phyloP scores from a whole-genome alignment of 2,113 vertebrate species.

The Paracanthobrama guichenoti region DNA sequence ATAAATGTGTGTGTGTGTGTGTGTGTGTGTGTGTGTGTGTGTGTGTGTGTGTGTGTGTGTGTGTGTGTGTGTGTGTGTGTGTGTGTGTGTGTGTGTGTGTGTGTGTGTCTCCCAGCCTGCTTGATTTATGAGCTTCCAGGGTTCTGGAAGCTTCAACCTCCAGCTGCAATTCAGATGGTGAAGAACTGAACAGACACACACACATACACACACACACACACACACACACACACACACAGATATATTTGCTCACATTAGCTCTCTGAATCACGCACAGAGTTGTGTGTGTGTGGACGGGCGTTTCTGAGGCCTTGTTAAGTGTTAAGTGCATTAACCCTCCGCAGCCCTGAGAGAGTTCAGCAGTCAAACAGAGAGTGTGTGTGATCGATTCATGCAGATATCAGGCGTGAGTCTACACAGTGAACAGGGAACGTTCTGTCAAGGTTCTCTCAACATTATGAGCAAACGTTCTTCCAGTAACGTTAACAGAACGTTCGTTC shows the following conservation, averaged over 20 bases:
- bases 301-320: background rate
- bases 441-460: too few species aligned
- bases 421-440: too few species aligned
- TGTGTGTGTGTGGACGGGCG: background rate
- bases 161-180: constrained; percentile 21
- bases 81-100: background rate
- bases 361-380: background rate
- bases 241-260: background rate
- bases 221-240: background rate
- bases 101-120: background rate
- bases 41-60: background rate
- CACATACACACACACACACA: background rate
- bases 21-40: background rate
- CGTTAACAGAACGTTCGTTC: too few species aligned
- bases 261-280: background rate
- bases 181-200: background rate
- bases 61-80: background rate
- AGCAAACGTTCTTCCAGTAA: too few species aligned
- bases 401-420: background rate
- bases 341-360: background rate
- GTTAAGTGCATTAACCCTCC: constrained; percentile 4
- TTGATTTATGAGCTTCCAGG: constrained; percentile 28
- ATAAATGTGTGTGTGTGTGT: background rate
- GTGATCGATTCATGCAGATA: background rate
- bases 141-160: background rate